phyloP scores from a whole-genome alignment of 2,888 invertebrate species.

The Megastigmus dorsalis region DNA sequence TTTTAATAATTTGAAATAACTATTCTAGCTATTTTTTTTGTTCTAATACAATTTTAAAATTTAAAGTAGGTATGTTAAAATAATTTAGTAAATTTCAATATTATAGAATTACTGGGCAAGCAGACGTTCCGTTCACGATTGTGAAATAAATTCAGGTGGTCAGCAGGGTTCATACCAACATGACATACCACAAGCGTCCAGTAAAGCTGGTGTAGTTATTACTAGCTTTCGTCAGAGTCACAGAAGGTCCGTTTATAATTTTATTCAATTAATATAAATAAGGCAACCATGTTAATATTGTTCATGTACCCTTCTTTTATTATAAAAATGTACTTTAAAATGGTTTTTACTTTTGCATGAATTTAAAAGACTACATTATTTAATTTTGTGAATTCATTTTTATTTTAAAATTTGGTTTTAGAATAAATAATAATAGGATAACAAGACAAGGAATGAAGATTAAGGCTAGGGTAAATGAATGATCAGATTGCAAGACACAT shows the following conservation, averaged over 20 bases:
- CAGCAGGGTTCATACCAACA: slow-evolving; percentile 63
- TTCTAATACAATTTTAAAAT: too few relatives aligned
- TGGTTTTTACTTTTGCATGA: slow-evolving; percentile 38
- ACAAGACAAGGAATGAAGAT: too few relatives aligned
- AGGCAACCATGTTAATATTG: neutral
- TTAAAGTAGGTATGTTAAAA: too few relatives aligned
- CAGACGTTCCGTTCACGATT: slow-evolving; percentile 75
- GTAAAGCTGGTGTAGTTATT: slow-evolving; percentile 91
- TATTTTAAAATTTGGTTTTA: slow-evolving; percentile 2
- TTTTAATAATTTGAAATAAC: too few relatives aligned
- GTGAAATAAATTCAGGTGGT: slow-evolving; percentile 60
- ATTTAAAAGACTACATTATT: slow-evolving; percentile 19
- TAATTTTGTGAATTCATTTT: neutral
- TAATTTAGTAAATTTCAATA: too few relatives aligned
- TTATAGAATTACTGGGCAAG: slow-evolving; percentile 75
- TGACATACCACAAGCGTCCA: slow-evolving; percentile 65
- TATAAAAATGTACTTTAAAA: slow-evolving; percentile 9
- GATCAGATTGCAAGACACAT: too few relatives aligned
- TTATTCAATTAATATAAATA: neutral
- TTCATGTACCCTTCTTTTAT: slow-evolving; percentile 4
- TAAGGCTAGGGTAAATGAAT: too few relatives aligned
- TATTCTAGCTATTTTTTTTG: too few relatives aligned
- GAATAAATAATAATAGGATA: neutral
- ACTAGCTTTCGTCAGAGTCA: slow-evolving; percentile 92
- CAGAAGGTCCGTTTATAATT: slow-evolving; percentile 79